These are phyloP conservation scores for Zosterops japonicus DNA, from an alignment of 2,113 vertebrate species.

Conservation along the genomic window DNA sequence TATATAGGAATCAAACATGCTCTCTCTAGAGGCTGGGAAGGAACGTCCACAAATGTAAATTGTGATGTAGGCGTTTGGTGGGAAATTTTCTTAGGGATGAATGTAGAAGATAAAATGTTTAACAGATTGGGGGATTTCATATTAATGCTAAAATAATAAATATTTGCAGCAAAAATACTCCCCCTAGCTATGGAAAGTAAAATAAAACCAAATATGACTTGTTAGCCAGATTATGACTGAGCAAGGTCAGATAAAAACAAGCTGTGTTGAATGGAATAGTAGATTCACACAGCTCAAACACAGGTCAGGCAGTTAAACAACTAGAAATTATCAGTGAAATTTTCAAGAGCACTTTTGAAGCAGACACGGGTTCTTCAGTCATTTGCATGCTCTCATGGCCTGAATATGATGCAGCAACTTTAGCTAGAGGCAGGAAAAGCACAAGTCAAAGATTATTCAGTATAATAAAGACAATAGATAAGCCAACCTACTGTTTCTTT, in stretches of 20 bases:
- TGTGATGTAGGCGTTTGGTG: neutral
- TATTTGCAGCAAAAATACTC: neutral
- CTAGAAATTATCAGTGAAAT: neutral
- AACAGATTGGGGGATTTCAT: neutral
- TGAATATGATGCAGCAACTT: neutral
- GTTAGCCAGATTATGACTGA: neutral
- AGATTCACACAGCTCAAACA: neutral
- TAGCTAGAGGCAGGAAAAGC: neutral
- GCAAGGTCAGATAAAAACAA: neutral
- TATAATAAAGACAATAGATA: neutral
- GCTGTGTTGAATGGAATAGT: fast-evolving
- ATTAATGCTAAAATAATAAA: neutral
- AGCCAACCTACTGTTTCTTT: neutral
- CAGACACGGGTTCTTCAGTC: neutral
- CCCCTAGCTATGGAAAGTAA: neutral
- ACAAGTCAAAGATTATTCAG: neutral
- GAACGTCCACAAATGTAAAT: neutral
- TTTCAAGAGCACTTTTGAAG: neutral
- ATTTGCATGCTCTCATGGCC: neutral
- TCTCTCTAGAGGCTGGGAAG: neutral
- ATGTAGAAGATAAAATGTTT: neutral
- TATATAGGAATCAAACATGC: neutral
- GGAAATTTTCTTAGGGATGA: neutral
- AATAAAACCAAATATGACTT: neutral
- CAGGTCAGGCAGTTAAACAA: neutral